A percentile compares a stretch with the other conserved stretches of the same genome.
phyloP scores from a whole-genome alignment of 53 echinoderm and acorn worm genomes.

The Zoroaster sp. region DNA sequence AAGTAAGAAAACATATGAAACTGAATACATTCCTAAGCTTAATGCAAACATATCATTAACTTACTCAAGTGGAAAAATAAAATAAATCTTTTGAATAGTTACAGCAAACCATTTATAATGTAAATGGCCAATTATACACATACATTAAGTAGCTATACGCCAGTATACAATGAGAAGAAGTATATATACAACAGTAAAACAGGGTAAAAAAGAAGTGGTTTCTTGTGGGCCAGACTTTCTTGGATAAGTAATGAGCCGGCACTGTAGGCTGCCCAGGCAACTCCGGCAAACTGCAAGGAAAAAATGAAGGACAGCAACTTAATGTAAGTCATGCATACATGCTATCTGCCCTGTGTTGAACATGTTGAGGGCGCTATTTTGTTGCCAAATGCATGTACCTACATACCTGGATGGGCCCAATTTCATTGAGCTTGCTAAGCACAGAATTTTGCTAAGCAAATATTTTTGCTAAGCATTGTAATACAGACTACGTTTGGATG shows the following conservation, averaged over 20 bases:
- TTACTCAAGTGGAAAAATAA: slow-evolving; percentile 22
- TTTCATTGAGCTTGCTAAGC: too few species aligned
- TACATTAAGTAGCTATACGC: slow-evolving; percentile 61
- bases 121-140: neutral
- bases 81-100: neutral
- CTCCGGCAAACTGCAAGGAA: slow-evolving; percentile 73
- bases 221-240: slow-evolving; percentile 87
- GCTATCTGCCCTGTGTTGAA: too few species aligned
- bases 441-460: too few species aligned
- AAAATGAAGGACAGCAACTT: neutral
- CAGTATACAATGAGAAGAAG: slow-evolving; percentile 94
- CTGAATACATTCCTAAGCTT: neutral
- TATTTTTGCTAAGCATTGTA: too few species aligned
- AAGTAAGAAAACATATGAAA: neutral
- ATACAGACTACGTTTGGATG: too few species aligned
- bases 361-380: too few species aligned
- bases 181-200: slow-evolving; percentile 93
- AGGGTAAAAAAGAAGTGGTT: slow-evolving; percentile 94
- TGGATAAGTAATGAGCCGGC: slow-evolving; percentile 92
- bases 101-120: neutral
- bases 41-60: neutral
- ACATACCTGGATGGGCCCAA: too few species aligned
- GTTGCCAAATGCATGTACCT: too few species aligned
- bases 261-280: slow-evolving; percentile 95
- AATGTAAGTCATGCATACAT: too few species aligned